Percentiles rank a stretch among this genome's conserved stretches.
These are phyloP conservation scores for Hippocampus zosterae DNA, from an alignment of 2,113 vertebrate species.

Conservation along the genomic window DNA sequence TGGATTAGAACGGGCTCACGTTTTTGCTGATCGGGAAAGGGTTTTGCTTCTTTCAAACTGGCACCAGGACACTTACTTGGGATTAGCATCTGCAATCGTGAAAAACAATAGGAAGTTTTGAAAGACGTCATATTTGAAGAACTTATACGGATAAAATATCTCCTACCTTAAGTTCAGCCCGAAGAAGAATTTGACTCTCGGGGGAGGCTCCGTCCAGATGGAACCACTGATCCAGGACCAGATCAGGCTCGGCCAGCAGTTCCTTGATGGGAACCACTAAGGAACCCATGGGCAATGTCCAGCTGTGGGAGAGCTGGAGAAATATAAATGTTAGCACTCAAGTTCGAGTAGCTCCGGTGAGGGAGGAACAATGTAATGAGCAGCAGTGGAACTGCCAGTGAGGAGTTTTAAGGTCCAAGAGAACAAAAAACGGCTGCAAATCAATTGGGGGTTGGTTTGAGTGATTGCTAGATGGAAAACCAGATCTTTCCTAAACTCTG, in stretches of 20 bases:
- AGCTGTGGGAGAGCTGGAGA: constrained; percentile 69
- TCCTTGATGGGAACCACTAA: constrained; percentile 79
- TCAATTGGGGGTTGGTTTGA: no score
- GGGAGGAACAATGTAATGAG: no score
- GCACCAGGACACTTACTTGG: constrained; percentile 50
- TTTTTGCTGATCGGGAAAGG: constrained; percentile 17
- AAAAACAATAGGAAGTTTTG: not conserved
- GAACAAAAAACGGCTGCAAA: no score
- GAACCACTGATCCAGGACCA: constrained; percentile 83
- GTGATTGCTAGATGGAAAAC: no score
- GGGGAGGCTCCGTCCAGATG: constrained; percentile 71
- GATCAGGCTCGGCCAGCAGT: constrained; percentile 73
- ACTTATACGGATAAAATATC: not conserved
- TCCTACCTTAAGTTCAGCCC: constrained; percentile 80
- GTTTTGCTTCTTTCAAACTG: constrained; percentile 8
- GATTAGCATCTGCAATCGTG: constrained; percentile 51
- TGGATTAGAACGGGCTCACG: constrained; percentile 33
- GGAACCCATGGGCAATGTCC: constrained; percentile 72
- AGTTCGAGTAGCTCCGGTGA: not conserved
- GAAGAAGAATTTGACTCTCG: constrained; percentile 79
- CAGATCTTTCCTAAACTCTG: no score
- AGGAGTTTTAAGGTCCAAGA: no score
- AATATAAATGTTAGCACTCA: not conserved
- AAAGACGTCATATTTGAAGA: not conserved
- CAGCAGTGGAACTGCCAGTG: no score